Conservation (phyloP, 2,888 invertebrate species). For the Tuta absoluta region DNA sequence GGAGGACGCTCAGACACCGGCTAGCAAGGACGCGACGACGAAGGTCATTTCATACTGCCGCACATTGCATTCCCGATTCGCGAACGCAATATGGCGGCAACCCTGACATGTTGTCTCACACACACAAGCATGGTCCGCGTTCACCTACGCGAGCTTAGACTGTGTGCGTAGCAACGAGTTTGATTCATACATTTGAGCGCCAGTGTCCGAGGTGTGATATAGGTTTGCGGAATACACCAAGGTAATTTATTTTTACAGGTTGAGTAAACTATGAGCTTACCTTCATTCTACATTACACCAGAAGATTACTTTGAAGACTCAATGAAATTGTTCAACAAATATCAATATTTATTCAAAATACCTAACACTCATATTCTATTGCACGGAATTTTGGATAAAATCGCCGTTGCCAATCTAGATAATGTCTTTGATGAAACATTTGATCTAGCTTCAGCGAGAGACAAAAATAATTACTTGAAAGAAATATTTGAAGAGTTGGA, state of each 20-base stretch:
- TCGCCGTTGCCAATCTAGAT: constrained; percentile 66
- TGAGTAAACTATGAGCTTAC: constrained; percentile 54
- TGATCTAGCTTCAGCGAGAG: constrained; percentile 35
- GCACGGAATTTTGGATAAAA: constrained; percentile 74
- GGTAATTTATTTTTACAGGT: constrained; percentile 8
- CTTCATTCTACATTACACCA: constrained; percentile 46
- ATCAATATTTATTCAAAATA: constrained; percentile 83
- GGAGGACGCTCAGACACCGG: too few species aligned
- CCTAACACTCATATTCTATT: constrained; percentile 85
- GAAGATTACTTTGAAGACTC: constrained; percentile 80
- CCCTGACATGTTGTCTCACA: too few species aligned
- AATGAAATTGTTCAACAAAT: constrained; percentile 79
- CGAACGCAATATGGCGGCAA: too few species aligned
- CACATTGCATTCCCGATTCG: too few species aligned
- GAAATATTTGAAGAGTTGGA: constrained; percentile 50
- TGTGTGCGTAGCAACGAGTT: too few species aligned
- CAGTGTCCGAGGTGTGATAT: too few species aligned
- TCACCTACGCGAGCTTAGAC: too few species aligned
- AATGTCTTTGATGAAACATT: constrained; percentile 47
- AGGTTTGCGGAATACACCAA: too few species aligned
- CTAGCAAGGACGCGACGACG: too few species aligned
- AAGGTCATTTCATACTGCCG: too few species aligned
- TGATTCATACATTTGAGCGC: too few species aligned
- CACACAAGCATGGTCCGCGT: too few species aligned
- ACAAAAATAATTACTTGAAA: constrained; percentile 45